Evolutionary conservation across 2,888 invertebrate genomes (phyloP), one percentile per base, ranked within the genome.

Genomic region (Drosophila cognata): DNA sequence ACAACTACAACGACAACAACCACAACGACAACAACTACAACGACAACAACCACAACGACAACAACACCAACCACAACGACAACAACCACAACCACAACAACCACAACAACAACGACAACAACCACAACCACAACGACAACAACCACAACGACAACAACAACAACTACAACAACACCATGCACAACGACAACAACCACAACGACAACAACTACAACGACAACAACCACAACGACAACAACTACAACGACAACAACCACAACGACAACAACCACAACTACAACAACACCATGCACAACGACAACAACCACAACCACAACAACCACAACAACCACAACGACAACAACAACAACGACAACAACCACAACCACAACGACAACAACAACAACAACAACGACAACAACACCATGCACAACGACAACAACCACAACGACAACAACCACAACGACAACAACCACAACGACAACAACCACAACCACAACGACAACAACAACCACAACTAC

Each of bases 311-410:
- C 41, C 1, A 18, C 18, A 8, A 58, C 69, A 25, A 53, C 67
- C 0, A 61, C 69, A 0, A 53, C 65, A 0, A 58, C 65, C 2
- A 58, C 65, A 3, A 61, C 53, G 2, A 60, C 57, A 2, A 56
- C 64, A 6, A 57, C 48, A 0, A 57, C 0, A 43, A 36, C 11
- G 1, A 51, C 59, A 16, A 28, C 51, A 2, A 56, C 59, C 0
- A 70, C 35, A 5, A 13, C 13, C 0, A 35, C 35, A 13, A 35
- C 35, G 0, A 35, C 35, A 0, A 33, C 33, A 33, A 33, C 33
- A 0, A 11, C 33, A 35, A 35, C 35, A 0, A 11, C 35, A 28
- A 28, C 28, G 4, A 28, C 21, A 21, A 21, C 21, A 21, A 21
- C 21, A n/a, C n/a, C n/a, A n/a, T n/a, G 2, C 4, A 28, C 28